These are phyloP conservation scores for Natrix natrix DNA, from an alignment of 2,797 vertebrate genomes.

Conservation along the genomic window DNA sequence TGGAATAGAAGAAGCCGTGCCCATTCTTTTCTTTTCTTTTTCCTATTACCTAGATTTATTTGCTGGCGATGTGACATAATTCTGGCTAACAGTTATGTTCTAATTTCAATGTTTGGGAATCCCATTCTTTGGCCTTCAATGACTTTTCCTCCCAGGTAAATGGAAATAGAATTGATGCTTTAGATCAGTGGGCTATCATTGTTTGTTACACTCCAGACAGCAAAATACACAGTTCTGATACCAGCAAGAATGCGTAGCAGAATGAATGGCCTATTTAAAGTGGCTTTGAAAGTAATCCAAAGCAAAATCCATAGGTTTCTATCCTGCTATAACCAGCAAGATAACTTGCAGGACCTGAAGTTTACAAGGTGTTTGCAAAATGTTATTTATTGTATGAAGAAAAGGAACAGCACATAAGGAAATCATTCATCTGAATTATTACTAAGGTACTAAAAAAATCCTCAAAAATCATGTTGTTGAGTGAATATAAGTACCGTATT, in stretches of 20 bases:
- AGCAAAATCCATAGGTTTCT: neutral
- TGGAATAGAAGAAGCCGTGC: neutral
- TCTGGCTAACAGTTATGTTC: neutral
- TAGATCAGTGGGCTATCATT: constrained; percentile 7
- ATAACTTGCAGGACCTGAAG: neutral
- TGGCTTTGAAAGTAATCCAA: constrained; percentile 31
- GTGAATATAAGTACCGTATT: neutral
- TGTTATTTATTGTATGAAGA: neutral
- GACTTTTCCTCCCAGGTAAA: neutral
- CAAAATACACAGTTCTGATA: neutral
- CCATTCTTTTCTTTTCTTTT: neutral
- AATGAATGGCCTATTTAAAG: neutral
- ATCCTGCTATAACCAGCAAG: rapidly evolving
- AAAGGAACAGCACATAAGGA: neutral
- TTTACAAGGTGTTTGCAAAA: neutral
- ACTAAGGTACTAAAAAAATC: neutral
- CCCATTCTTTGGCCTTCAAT: neutral
- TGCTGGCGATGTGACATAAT: neutral
- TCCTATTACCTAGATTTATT: neutral
- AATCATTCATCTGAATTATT: neutral
- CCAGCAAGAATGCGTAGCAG: neutral
- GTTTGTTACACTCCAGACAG: constrained; percentile 4
- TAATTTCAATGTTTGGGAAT: neutral
- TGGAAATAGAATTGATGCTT: neutral
- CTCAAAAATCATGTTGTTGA: neutral